Conservation (phyloP, 2,113 vertebrate genomes). For the Petromus typicus region DNA sequence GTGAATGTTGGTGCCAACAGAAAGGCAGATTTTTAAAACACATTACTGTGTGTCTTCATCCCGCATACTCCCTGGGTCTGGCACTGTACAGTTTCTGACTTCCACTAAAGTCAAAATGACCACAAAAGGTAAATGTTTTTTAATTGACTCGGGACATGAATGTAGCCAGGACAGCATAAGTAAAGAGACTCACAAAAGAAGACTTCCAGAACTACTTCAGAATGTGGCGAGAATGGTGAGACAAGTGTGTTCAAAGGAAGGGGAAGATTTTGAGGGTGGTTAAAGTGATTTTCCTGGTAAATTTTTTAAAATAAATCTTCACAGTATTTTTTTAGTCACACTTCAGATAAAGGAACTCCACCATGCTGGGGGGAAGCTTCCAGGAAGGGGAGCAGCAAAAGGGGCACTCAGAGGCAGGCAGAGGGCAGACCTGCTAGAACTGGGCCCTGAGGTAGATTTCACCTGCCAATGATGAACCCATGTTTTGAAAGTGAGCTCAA, state of each 20-base stretch:
- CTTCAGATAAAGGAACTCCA: neutral
- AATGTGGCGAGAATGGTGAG: neutral
- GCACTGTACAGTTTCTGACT: neutral
- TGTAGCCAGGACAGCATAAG: neutral
- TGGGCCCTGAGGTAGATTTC: neutral
- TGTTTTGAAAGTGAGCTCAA: neutral
- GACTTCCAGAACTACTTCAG: neutral
- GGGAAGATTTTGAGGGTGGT: neutral
- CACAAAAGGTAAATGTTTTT: neutral
- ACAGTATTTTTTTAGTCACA: neutral
- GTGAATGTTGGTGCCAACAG: neutral
- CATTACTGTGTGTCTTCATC: neutral
- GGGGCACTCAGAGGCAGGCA: neutral
- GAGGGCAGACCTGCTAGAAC: neutral
- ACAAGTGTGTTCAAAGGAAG: neutral
- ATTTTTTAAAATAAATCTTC: neutral
- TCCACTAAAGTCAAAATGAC: neutral
- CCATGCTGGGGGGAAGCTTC: neutral
- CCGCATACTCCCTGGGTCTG: neutral
- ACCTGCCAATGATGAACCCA: fast-evolving
- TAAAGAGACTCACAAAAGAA: neutral
- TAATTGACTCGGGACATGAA: neutral
- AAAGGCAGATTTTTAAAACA: neutral
- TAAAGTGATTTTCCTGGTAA: neutral
- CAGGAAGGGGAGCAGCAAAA: neutral